These are phyloP conservation scores for Accipiter cooperii DNA, from an alignment of 2,113 vertebrate genomes.

Conservation along the genomic window DNA sequence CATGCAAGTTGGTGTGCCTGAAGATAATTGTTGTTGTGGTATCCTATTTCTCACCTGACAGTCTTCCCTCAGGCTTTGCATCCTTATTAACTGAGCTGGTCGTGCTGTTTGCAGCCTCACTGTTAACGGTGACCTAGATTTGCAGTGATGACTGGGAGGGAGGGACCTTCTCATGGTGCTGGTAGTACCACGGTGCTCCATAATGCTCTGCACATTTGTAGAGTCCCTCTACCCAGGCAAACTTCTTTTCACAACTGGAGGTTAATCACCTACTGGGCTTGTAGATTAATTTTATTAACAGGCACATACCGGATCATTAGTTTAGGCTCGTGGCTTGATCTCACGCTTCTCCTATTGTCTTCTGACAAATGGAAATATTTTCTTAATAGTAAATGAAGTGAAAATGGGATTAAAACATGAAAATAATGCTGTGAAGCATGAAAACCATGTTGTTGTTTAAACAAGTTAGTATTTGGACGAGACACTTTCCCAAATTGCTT, in stretches of 20 bases:
- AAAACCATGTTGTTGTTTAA: not conserved
- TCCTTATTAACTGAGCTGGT: not conserved
- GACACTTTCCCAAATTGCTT: not conserved
- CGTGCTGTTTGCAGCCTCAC: accelerated
- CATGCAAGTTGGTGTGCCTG: not conserved
- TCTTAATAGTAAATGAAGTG: not conserved
- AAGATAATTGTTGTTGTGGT: not conserved
- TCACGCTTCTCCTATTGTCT: not conserved
- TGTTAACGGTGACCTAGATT: not conserved
- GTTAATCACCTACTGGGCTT: not conserved
- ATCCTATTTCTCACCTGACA: not conserved
- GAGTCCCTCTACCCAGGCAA: not conserved
- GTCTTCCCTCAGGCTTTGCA: not conserved
- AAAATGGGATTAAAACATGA: not conserved
- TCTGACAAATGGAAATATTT: not conserved
- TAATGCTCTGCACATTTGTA: not conserved
- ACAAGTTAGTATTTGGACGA: not conserved
- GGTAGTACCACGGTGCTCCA: accelerated
- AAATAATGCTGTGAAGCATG: not conserved
- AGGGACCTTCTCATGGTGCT: not conserved
- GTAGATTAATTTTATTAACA: not conserved
- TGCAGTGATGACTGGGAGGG: too few species aligned
- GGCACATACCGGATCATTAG: not conserved
- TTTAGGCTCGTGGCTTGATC: not conserved
- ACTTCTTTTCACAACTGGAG: not conserved